Conservation (phyloP, 2,113 vertebrate genomes). For the Psephotus haematonotus region DNA sequence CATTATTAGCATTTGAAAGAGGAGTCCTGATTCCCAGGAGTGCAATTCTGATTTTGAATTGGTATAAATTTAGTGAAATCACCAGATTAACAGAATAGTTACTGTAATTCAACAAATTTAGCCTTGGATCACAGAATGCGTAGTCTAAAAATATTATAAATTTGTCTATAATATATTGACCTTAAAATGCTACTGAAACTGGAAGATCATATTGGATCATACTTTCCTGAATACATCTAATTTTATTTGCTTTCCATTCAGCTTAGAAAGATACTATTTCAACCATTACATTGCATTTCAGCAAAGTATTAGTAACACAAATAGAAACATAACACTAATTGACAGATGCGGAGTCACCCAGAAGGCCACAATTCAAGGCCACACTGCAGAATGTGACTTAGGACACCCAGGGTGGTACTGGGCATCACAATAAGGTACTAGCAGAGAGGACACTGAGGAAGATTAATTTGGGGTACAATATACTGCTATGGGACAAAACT, state of each 20-base stretch:
- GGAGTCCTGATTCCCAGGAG: conserved; percentile 21
- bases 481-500: not conserved
- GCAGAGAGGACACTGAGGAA: not conserved
- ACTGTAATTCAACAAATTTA: conserved; percentile 32
- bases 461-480: not conserved
- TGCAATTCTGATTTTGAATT: conserved; percentile 4
- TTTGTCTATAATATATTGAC: not conserved
- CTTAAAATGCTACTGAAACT: not conserved
- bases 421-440: not conserved
- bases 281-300: not conserved
- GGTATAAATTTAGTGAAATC: conserved; percentile 34
- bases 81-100: conserved; percentile 26
- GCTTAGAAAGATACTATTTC: not conserved
- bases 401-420: not conserved
- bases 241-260: not conserved
- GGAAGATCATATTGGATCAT: not conserved
- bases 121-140: not conserved
- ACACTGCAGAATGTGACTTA: not conserved
- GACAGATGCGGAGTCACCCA: not conserved
- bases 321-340: not conserved
- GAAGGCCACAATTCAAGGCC: not conserved
- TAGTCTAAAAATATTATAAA: conserved; percentile 8
- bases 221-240: not conserved
- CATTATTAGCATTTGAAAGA: conserved; percentile 57
- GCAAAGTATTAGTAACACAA: not conserved